Evolutionary conservation across 2,797 vertebrate species (phyloP).

Genomic region (Oreochromis grahami): DNA sequence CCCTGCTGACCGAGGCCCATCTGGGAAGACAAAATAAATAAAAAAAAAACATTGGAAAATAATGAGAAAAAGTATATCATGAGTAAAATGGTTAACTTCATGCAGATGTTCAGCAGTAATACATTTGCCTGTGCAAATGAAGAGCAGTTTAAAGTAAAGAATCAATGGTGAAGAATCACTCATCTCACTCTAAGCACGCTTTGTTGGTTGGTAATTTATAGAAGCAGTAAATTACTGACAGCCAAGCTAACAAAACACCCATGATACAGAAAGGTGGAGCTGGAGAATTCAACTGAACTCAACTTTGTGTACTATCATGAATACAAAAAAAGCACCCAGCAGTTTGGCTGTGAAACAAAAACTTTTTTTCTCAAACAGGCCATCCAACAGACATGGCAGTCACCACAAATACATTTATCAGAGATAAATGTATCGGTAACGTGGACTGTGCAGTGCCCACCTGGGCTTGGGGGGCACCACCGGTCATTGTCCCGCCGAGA

Average conservation of each 20-base stretch:
- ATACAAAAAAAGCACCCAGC: neutral
- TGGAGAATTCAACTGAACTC: neutral
- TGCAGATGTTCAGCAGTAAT: neutral
- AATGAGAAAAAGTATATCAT: too few relatives aligned
- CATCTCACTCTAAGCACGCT: neutral
- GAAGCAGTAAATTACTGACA: neutral
- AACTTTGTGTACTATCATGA: neutral
- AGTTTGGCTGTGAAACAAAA: neutral
- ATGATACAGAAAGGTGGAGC: neutral
- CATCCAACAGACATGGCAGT: neutral
- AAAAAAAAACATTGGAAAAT: neutral
- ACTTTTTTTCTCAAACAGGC: neutral
- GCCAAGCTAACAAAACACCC: neutral
- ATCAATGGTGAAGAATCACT: neutral
- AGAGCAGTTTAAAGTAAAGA: neutral
- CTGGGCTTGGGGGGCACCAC: slow-evolving; percentile 93
- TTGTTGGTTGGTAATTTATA: neutral
- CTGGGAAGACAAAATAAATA: slow-evolving; percentile 57
- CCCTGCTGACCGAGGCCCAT: slow-evolving; percentile 85
- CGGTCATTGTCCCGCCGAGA: slow-evolving; percentile 85
- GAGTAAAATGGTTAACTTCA: too few relatives aligned
- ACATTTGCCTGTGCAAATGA: neutral
- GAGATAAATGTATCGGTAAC: neutral
- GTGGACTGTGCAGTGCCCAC: slow-evolving; percentile 65
- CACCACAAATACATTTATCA: slow-evolving; percentile 15